Base-by-base conservation (phyloP, 2,113 vertebrate genomes). In the Triplophysa rosa region DNA sequence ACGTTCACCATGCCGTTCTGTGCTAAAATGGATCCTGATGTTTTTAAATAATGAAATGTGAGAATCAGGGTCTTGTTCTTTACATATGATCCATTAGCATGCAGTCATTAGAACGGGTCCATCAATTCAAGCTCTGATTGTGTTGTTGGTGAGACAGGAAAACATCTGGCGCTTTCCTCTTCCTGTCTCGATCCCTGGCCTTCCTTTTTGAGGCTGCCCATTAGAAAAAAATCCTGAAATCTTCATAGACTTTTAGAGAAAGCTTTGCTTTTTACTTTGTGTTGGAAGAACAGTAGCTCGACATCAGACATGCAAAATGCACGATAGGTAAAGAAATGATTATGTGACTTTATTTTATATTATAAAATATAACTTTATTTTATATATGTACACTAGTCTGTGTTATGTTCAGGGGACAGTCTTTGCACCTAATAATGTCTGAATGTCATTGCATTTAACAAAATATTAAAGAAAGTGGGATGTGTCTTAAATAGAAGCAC, bases 191-290 rank as follows among this genome's bases (percentile, higher is more conserved):
- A 65, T 79, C 84, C 64, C 59, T 66, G 84, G 83, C 82, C 78
- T 90, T 90, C 87, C 87, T 85, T 88, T 90, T 86, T 77, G 82
- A 87, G 26, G 76, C 83, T 77, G 73, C 79, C 82, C 86, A 78
- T 90, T 87, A 88, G 80, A 87, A 87, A 84, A 86, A 67, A 79
- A 81, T 80, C 19, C 19, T 78, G 24, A 33, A 42, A 14, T 52
- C 24, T 56, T 65, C 77, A n/a, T n/a, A 10, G 4, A 63, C 21
- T 71, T 42, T 45, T 12, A 2, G 42, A 49, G 19, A 52, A 14
- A 49, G 14, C 16, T 37, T 37, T 37, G 33, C 33, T 37, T 37
- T 37, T 1, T 37, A 66, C 33, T 40, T 33, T 21, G 62, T 64
- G 4, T 17, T 66, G 40, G 37, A 45, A n/a, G 65, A 21, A 21